Conservation (phyloP, 2,888 invertebrate genomes). For the Latheticus oryzae region DNA sequence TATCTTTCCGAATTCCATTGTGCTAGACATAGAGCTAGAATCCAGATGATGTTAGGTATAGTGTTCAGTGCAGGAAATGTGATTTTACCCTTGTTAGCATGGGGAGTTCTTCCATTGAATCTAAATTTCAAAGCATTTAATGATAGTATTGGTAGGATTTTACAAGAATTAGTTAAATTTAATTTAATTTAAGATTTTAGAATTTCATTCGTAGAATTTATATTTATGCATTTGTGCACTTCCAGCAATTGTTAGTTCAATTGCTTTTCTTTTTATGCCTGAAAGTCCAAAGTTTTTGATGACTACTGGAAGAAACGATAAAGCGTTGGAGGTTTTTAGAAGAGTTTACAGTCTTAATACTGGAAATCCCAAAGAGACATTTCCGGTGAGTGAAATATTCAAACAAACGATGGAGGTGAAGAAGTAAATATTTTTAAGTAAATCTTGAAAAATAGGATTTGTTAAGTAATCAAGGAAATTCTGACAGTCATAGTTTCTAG, state of each 20-base stretch:
- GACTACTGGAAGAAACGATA: conserved; percentile 74
- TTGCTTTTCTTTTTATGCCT: conserved; percentile 72
- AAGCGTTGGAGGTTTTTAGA: conserved; percentile 74
- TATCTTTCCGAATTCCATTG: conserved; percentile 82
- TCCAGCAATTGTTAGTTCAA: conserved; percentile 75
- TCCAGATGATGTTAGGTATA: conserved; percentile 75
- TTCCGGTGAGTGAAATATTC: conserved; percentile 70
- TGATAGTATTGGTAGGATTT: conserved; percentile 33
- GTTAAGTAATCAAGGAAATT: too few species aligned
- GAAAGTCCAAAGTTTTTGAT: conserved; percentile 86
- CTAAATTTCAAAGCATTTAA: conserved; percentile 42
- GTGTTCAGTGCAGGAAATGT: conserved; percentile 75
- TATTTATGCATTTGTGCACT: conserved; percentile 72
- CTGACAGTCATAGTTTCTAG: too few species aligned
- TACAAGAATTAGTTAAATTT: neutral
- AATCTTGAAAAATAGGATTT: too few species aligned
- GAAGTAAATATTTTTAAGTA: conserved; percentile 5
- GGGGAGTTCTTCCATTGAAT: conserved; percentile 75
- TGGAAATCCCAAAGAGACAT: conserved; percentile 71
- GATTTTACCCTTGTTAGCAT: conserved; percentile 77
- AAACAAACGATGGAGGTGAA: too few species aligned
- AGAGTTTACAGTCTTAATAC: conserved; percentile 76
- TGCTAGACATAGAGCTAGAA: conserved; percentile 72
- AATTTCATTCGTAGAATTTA: conserved; percentile 73
- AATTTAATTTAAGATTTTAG: conserved; percentile 55